phyloP scores from a whole-genome alignment of 2,888 invertebrate species.

The Pollenia amentaria region DNA sequence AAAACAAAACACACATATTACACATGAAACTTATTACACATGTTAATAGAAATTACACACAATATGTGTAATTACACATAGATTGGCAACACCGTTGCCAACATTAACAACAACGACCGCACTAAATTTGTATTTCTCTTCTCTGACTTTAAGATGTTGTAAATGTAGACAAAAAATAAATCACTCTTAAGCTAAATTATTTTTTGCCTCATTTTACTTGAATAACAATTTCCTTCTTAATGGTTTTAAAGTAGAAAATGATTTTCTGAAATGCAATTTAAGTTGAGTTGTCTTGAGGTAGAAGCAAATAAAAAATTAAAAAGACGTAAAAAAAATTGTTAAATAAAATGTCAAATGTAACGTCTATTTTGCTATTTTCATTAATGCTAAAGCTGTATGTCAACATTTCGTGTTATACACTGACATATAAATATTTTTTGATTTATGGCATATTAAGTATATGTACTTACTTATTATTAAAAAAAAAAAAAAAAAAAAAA shows the following conservation, averaged over 20 bases:
- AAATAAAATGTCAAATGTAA: constrained; percentile 45
- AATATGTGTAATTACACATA: too few relatives aligned
- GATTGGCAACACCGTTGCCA: too few relatives aligned
- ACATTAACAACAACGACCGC: constrained; percentile 2
- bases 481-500: too few relatives aligned
- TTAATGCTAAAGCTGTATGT: not conserved
- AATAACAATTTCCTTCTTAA: constrained; percentile 32
- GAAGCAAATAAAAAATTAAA: not conserved
- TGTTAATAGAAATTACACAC: too few relatives aligned
- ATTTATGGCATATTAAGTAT: too few relatives aligned
- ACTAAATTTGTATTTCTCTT: constrained; percentile 11
- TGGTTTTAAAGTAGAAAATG: constrained; percentile 1
- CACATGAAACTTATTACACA: too few relatives aligned
- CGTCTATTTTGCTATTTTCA: constrained; percentile 19
- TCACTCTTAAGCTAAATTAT: constrained; percentile 3
- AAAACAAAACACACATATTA: too few relatives aligned
- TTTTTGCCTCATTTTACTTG: constrained; percentile 37
- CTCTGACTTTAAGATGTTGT: not conserved
- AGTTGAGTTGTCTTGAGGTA: constrained; percentile 25
- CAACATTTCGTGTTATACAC: not conserved
- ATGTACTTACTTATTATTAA: too few relatives aligned
- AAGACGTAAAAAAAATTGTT: not conserved
- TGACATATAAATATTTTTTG: too few relatives aligned
- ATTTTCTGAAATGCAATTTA: constrained; percentile 3
- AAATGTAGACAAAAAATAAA: not conserved